Percentiles rank a stretch among this genome's conserved stretches.
Conservation (phyloP, 2,113 vertebrate genomes). For the Rhinolophus sinicus region DNA sequence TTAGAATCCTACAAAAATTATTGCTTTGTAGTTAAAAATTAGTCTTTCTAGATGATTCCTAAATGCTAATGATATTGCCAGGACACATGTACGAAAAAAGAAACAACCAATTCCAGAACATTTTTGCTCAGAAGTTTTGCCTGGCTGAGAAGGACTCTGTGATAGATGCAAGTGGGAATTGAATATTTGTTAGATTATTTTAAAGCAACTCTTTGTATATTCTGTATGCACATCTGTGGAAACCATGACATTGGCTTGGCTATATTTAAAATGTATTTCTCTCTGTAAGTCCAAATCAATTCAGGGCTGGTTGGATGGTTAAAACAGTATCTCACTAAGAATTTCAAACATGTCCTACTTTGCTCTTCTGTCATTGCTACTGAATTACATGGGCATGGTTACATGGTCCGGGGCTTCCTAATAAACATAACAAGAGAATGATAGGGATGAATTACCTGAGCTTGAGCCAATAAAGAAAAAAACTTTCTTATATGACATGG, state of each 20-base stretch:
- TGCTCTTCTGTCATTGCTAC: background rate
- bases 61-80: background rate
- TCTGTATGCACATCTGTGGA: slow-evolving; percentile 20
- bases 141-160: background rate
- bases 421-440: background rate
- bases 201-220: slow-evolving; percentile 14
- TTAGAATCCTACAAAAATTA: background rate
- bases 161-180: slow-evolving; percentile 6
- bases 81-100: background rate
- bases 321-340: slow-evolving; percentile 19
- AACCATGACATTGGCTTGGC: background rate
- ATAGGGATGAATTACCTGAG: background rate
- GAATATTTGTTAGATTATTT: slow-evolving; percentile 30
- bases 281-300: background rate
- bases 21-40: background rate
- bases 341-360: slow-evolving; percentile 14
- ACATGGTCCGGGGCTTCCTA: background rate
- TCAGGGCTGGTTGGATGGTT: slow-evolving; percentile 15
- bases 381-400: background rate
- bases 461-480: background rate
- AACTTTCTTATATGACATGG: background rate
- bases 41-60: background rate
- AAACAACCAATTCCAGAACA: background rate
- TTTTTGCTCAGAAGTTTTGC: slow-evolving; percentile 29
- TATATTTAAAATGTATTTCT: slow-evolving; percentile 57